phyloP scores from a whole-genome alignment of 2,113 vertebrate species.

The Hyla sarda region DNA sequence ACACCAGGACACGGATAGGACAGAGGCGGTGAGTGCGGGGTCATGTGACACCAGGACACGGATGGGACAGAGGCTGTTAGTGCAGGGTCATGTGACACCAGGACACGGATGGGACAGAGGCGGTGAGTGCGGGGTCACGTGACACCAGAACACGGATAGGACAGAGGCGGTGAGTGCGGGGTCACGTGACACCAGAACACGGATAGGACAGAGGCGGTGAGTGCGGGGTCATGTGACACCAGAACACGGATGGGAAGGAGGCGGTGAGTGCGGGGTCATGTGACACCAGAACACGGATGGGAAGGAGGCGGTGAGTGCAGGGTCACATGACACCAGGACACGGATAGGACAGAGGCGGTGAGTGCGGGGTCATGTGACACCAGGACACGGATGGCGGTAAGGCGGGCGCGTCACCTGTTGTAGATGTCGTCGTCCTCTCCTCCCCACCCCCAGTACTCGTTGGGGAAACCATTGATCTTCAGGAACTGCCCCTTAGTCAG shows the following conservation, averaged over 20 bases:
- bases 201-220: no score
- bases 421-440: conserved; percentile 99
- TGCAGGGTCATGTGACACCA: no score
- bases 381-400: no score
- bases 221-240: no score
- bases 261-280: not conserved
- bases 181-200: no score
- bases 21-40: not conserved
- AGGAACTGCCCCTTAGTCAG: conserved; percentile 96
- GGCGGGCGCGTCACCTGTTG: conserved; percentile 80
- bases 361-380: not conserved
- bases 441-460: conserved; percentile 99
- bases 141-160: no score
- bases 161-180: not conserved
- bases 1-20: no score
- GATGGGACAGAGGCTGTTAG: conserved; percentile 42
- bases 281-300: no score
- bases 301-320: not conserved
- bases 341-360: no score
- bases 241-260: no score
- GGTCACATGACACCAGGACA: no score
- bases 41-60: no score
- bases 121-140: not conserved
- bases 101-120: conserved; percentile 54
- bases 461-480: conserved; percentile 98